A percentile compares a stretch with the other conserved stretches of the same genome.
These are phyloP conservation scores for Gerosis bhagava DNA, from an alignment of 2,888 invertebrate species.

Conservation along the genomic window DNA sequence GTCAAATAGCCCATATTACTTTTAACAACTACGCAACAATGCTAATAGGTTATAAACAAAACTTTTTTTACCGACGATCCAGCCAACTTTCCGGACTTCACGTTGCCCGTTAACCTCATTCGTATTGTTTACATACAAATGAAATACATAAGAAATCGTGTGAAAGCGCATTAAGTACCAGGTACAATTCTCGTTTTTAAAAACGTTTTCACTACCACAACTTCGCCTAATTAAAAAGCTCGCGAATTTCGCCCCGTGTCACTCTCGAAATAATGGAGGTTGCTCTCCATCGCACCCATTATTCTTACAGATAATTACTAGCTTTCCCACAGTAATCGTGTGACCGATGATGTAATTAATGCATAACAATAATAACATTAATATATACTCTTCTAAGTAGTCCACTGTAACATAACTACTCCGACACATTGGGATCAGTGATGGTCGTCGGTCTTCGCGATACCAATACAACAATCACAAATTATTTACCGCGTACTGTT, in stretches of 20 bases:
- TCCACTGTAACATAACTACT: too few species aligned
- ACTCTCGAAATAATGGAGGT: conserved; percentile 24
- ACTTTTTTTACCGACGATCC: conserved; percentile 22
- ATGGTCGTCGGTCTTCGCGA: too few species aligned
- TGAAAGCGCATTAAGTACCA: conserved; percentile 45
- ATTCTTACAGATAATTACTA: conserved; percentile 34
- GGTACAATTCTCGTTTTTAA: conserved; percentile 18
- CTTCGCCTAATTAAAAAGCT: conserved; percentile 34
- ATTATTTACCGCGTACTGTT: conserved; percentile 27
- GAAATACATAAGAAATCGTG: conserved; percentile 49
- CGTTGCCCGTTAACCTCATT: conserved; percentile 31
- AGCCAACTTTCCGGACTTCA: conserved; percentile 1
- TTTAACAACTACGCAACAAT: too few species aligned
- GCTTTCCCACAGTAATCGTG: conserved; percentile 60
- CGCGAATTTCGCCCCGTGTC: conserved; percentile 39
- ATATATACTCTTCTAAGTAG: too few species aligned
- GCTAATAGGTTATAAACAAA: conserved; percentile 29
- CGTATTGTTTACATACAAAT: conserved; percentile 28
- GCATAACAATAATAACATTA: conserved; percentile 46
- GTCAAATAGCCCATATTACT: conserved; percentile 45
- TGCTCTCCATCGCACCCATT: conserved; percentile 28
- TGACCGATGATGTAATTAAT: conserved; percentile 53
- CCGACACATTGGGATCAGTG: too few species aligned
- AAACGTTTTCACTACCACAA: conserved; percentile 39
- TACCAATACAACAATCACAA: too few species aligned